Conservation (phyloP, 2,888 invertebrate species). For the Conus canariensis region DNA sequence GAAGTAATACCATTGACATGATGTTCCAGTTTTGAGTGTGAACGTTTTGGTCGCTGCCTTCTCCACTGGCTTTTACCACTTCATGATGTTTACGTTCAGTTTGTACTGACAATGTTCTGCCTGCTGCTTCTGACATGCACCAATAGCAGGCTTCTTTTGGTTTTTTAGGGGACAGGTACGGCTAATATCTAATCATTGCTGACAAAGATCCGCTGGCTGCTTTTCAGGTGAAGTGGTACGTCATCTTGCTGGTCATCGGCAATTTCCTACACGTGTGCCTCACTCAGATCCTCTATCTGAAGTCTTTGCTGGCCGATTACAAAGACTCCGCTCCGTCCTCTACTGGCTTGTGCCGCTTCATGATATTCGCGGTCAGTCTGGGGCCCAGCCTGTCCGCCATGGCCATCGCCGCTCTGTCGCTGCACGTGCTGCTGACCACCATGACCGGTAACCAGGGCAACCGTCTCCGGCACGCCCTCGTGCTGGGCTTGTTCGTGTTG, state of each 20-base stretch:
- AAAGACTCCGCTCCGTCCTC: background rate
- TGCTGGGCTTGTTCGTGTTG: constrained; percentile 31
- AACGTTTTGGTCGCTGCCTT: too few species aligned
- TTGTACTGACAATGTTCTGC: too few species aligned
- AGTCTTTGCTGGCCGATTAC: background rate
- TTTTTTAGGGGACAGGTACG: too few species aligned
- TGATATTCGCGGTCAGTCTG: background rate
- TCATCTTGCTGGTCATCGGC: constrained; percentile 20
- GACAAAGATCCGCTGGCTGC: too few species aligned
- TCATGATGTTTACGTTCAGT: too few species aligned
- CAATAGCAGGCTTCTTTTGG: too few species aligned
- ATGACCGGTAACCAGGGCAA: constrained; percentile 36
- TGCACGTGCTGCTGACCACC: constrained; percentile 36
- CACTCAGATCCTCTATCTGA: background rate
- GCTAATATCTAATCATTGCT: too few species aligned
- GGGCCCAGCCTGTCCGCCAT: constrained; percentile 30
- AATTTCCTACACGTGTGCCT: background rate
- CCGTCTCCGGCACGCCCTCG: background rate
- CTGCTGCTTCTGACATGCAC: too few species aligned
- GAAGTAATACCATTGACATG: too few species aligned
- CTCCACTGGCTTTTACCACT: too few species aligned
- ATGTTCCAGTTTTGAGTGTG: too few species aligned
- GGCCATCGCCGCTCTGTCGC: constrained; percentile 23
- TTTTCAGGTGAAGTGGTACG: constrained; percentile 39
- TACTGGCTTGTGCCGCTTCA: constrained; percentile 11